Evolutionary conservation across 2,888 invertebrate species (phyloP).

Genomic region (Stenurella melanura): DNA sequence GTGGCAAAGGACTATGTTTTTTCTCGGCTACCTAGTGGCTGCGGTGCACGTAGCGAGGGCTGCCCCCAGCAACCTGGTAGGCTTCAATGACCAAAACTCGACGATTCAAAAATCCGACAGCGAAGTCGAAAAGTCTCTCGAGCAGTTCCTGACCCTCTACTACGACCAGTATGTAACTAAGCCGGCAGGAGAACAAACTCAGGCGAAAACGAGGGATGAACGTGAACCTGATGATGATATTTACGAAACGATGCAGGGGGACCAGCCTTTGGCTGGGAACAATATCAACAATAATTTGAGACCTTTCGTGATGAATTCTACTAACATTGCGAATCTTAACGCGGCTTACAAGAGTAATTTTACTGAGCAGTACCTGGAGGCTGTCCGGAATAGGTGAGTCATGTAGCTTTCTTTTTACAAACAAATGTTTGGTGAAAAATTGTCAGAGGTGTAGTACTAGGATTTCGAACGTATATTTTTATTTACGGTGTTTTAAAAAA

Average conservation of each 20-base stretch:
- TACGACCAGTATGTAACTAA: slow-evolving; percentile 37
- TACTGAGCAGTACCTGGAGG: slow-evolving; percentile 44
- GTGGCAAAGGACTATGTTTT: slow-evolving; percentile 45
- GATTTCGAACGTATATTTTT: neutral
- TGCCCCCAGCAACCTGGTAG: slow-evolving; percentile 18
- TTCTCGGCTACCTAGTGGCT: slow-evolving; percentile 29
- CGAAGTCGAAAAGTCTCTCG: slow-evolving; percentile 47
- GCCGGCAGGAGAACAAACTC: too few species aligned
- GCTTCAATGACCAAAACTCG: neutral
- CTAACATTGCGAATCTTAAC: neutral
- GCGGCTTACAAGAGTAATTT: slow-evolving; percentile 35
- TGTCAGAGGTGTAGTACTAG: slow-evolving; percentile 3
- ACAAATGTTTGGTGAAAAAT: neutral
- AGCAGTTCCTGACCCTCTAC: slow-evolving; percentile 45
- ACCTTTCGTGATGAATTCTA: slow-evolving; percentile 6
- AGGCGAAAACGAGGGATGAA: neutral
- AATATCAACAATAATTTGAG: slow-evolving; percentile 34
- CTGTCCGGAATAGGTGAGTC: slow-evolving; percentile 49
- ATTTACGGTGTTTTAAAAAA: neutral
- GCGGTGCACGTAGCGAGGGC: slow-evolving; percentile 1
- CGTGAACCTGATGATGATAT: slow-evolving; percentile 46
- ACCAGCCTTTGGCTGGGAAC: slow-evolving; percentile 53
- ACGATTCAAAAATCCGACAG: neutral
- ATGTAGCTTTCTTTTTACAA: slow-evolving; percentile 9
- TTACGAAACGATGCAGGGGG: slow-evolving; percentile 59